A percentile compares a stretch with the other conserved stretches of the same genome.
These are phyloP conservation scores for Lycocerus yunnanus DNA, from an alignment of 2,888 invertebrate species.

Conservation along the genomic window DNA sequence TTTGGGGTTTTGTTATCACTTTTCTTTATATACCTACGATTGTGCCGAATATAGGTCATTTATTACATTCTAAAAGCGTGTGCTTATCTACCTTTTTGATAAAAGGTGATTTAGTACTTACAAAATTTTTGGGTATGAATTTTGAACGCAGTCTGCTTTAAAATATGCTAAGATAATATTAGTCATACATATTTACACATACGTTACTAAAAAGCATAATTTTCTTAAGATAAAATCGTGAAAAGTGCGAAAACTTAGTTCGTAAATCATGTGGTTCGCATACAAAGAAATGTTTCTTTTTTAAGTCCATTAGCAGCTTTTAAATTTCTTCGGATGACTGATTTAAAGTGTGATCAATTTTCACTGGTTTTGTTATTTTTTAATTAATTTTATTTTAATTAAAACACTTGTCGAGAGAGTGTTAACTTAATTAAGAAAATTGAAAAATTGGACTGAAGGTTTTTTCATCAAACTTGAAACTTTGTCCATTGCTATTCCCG, in stretches of 20 bases:
- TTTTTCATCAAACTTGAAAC: neutral
- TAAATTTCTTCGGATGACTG: neutral
- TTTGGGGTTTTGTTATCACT: neutral
- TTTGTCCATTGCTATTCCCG: neutral
- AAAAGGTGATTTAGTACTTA: neutral
- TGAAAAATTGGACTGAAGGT: neutral
- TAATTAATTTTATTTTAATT: neutral
- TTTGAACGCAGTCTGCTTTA: neutral
- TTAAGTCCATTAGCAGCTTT: neutral
- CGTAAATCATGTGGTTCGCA: conserved; percentile 8
- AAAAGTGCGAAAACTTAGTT: conserved; percentile 1
- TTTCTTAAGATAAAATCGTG: conserved; percentile 17
- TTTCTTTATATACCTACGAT: neutral
- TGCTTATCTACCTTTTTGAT: neutral
- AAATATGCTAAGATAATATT: neutral
- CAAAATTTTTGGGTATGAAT: neutral
- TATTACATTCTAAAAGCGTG: neutral
- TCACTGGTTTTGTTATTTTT: neutral
- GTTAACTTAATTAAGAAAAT: neutral
- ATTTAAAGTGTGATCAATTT: neutral
- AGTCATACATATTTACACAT: conserved; percentile 14
- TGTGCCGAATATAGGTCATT: neutral
- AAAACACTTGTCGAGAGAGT: neutral
- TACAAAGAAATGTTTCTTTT: neutral
- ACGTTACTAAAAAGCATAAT: conserved; percentile 10